Percentiles rank a stretch among this genome's conserved stretches.
phyloP scores from a whole-genome alignment of 2,113 vertebrate species.

The Lagopus muta region DNA sequence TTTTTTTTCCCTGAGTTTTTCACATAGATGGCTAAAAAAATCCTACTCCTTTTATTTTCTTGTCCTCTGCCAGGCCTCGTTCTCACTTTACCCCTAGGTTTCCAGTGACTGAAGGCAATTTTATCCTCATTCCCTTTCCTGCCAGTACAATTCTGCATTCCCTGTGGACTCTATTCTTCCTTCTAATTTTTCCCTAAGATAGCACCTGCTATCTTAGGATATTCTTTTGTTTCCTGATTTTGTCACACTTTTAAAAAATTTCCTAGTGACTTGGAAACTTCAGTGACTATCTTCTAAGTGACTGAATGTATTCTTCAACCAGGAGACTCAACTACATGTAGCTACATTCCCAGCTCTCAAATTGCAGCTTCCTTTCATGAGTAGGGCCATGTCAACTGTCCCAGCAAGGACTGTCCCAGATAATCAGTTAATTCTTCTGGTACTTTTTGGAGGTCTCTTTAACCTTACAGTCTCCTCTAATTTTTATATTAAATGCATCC shows the following conservation, averaged over 20 bases:
- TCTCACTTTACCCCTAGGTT: not conserved
- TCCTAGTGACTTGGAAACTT: not conserved
- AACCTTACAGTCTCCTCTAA: not conserved
- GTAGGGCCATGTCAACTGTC: not conserved
- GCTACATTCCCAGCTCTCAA: not conserved
- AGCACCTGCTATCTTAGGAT: not conserved
- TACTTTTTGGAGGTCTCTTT: not conserved
- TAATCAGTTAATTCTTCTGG: not conserved
- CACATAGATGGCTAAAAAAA: not conserved
- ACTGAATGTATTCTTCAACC: not conserved
- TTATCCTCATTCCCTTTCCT: not conserved
- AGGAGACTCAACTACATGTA: not conserved
- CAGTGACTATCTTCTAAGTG: not conserved
- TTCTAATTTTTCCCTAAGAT: not conserved
- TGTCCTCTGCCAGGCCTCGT: not conserved
- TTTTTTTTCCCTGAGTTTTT: not conserved
- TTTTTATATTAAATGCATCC: not conserved
- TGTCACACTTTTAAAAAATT: not conserved
- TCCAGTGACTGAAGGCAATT: not conserved
- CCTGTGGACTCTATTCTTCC: not conserved
- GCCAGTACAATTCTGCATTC: not conserved
- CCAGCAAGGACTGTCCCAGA: not conserved
- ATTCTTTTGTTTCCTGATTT: not conserved
- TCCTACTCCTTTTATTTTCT: not conserved
- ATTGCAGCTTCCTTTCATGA: not conserved